Evolutionary conservation across 1,140 invertebrate genomes (phyloP).

Genomic region (Psix sp.): DNA sequence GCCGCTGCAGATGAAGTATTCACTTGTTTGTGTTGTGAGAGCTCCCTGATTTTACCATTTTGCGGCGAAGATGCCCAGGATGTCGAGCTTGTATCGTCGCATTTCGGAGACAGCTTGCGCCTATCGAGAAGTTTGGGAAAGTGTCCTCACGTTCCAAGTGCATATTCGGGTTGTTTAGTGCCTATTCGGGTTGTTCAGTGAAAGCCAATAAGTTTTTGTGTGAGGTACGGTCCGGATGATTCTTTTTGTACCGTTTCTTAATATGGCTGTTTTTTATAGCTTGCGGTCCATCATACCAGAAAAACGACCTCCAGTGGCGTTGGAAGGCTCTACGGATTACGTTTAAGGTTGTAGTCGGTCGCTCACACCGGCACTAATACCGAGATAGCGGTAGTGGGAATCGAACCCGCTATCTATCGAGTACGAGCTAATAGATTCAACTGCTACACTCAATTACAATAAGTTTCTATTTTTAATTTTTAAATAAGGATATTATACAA

Average conservation of each 20-base stretch:
- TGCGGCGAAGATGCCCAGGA: background rate
- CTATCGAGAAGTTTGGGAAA: background rate
- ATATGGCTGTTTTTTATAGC: background rate
- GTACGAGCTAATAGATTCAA: too few relatives aligned
- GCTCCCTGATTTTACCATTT: slow-evolving; percentile 13
- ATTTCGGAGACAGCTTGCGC: background rate
- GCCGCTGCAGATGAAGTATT: slow-evolving; percentile 15
- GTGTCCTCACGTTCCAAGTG: background rate
- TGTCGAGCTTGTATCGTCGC: background rate
- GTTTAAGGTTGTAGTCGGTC: too few relatives aligned
- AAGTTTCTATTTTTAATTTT: too few relatives aligned
- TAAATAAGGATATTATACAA: too few relatives aligned
- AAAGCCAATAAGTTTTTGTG: background rate
- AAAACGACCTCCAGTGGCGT: slow-evolving; percentile 6
- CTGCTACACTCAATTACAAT: too few relatives aligned
- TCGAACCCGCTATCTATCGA: too few relatives aligned
- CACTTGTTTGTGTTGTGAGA: slow-evolving; percentile 2
- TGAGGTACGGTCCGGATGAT: background rate
- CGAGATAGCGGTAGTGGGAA: too few relatives aligned
- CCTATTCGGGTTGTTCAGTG: background rate
- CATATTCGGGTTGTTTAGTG: background rate
- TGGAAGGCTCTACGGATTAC: background rate
- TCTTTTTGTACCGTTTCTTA: slow-evolving; percentile 6
- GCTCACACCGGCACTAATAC: too few relatives aligned
- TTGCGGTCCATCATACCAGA: slow-evolving; percentile 10